Evolutionary conservation across 2,888 invertebrate genomes (phyloP), one percentile per base, ranked within the genome.

Genomic region (Pristionchus entomophagus): DNA sequence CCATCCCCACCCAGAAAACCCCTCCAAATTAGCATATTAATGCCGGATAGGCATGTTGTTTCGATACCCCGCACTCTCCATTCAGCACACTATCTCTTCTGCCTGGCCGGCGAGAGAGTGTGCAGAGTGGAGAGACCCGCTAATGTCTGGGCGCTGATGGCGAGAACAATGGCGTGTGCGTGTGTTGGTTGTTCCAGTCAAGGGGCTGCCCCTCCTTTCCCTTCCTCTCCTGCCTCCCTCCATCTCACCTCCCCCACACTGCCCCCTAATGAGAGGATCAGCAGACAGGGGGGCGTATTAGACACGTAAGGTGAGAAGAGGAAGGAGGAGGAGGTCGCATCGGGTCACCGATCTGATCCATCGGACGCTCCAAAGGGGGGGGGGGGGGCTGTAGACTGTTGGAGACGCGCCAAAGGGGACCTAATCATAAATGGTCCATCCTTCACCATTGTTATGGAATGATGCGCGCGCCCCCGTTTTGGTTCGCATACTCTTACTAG

Each of bases 391-490:
- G n/a, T n/a, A 10, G 45, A 45, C 45, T 45, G 45, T 45, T 6
- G 45, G 45, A n/a, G n/a, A n/a, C n/a, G n/a, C n/a, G n/a, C n/a
- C 45, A 45, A 59, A 59, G 8, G 29, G 29, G 59, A 26, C 29
- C 59, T 59, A 59, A 59, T 59, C 59, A 59, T 26, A 59, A 8
- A 5, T 12, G 62, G 32, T 17, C 69, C 19, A 0, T 1, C 38
- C 38, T 26, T 29, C 62, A 4, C 22, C 22, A 69, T 69, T 69
- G 69, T 69, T 69, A 38, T 19, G 69, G 69, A 69, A 69, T 69
- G 69, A n/a, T n/a, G n/a, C n/a, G n/a, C n/a, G n/a, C 38, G 69
- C 35, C 69, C 69, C 69, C 69, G 69, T 69, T 69, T 69, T 29
- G 69, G 12, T 10, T 5, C 22, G 19, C 38, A 69, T 22, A 69